These are phyloP conservation scores for Leptosomus discolor DNA, from an alignment of 2,113 vertebrate genomes.

Conservation along the genomic window DNA sequence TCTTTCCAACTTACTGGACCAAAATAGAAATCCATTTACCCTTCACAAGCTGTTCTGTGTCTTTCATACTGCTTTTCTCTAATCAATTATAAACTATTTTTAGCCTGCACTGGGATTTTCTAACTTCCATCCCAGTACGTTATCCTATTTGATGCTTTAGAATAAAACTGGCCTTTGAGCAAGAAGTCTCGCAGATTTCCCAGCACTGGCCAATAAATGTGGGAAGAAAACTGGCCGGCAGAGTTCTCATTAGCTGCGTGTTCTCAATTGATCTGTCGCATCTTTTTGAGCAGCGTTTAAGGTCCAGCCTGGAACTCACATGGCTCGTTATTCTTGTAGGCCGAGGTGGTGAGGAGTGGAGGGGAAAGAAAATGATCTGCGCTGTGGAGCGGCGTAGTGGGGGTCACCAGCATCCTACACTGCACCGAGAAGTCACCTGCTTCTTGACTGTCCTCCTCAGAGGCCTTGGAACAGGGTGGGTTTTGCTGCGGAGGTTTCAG, in stretches of 20 bases:
- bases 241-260: not conserved
- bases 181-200: not conserved
- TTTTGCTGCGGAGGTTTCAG: not conserved
- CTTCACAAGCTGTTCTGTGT: not conserved
- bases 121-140: not conserved
- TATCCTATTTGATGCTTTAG: not conserved
- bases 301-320: not conserved
- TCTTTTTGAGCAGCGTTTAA: not conserved
- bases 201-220: rapidly evolving
- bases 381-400: not conserved
- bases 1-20: not conserved
- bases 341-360: not conserved
- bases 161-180: not conserved
- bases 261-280: not conserved
- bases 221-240: not conserved
- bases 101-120: not conserved
- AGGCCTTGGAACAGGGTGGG: rapidly evolving
- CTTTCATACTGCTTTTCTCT: not conserved
- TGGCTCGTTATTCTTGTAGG: not conserved
- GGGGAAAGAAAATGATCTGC: not conserved
- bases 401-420: not conserved
- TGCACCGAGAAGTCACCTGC: not conserved
- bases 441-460: not conserved
- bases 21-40: conserved; percentile 22
- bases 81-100: not conserved